A percentile compares a stretch with the other conserved stretches of the same genome.
phyloP scores from a whole-genome alignment of 2,888 invertebrate genomes.

The Lucinisca nassula region DNA sequence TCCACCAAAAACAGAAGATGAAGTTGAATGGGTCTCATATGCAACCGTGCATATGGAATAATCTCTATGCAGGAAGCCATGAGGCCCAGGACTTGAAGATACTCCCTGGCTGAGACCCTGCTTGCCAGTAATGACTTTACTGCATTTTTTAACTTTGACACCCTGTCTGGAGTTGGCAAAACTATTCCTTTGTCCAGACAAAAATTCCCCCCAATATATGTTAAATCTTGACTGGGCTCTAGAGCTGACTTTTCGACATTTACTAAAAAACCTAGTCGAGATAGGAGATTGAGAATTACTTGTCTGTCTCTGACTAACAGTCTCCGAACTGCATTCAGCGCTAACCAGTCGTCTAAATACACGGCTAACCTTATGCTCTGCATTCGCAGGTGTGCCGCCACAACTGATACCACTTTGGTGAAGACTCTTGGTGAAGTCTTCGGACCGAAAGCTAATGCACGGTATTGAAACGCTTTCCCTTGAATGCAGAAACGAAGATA shows the following conservation, averaged over 20 bases:
- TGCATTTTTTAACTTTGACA: constrained; percentile 1
- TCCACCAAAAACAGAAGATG: constrained; percentile 28
- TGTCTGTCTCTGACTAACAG: constrained; percentile 33
- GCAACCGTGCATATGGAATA: constrained; percentile 57
- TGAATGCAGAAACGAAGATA: constrained; percentile 40
- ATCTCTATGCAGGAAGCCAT: constrained; percentile 57
- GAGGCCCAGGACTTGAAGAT: constrained; percentile 26
- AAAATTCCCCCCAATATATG: constrained; percentile 41
- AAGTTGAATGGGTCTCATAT: constrained; percentile 58
- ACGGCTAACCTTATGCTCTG: constrained; percentile 41
- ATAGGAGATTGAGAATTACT: neutral
- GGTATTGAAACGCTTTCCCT: constrained; percentile 23
- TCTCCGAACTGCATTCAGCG: constrained; percentile 5
- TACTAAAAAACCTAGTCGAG: constrained; percentile 53
- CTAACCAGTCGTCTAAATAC: constrained; percentile 64
- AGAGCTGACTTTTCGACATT: constrained; percentile 50
- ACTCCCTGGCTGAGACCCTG: neutral
- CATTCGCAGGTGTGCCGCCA: constrained; percentile 33
- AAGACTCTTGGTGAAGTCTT: constrained; percentile 36
- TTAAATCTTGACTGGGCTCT: constrained; percentile 34
- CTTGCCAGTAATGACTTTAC: neutral
- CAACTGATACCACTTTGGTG: constrained; percentile 54
- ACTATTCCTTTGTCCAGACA: constrained; percentile 29
- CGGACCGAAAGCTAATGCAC: constrained; percentile 33
- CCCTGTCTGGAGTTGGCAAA: constrained; percentile 39